Evolutionary conservation across 2,888 invertebrate species (phyloP), one percentile per base, ranked within the genome.

Genomic region (Scelioninae gen. 2): DNA sequence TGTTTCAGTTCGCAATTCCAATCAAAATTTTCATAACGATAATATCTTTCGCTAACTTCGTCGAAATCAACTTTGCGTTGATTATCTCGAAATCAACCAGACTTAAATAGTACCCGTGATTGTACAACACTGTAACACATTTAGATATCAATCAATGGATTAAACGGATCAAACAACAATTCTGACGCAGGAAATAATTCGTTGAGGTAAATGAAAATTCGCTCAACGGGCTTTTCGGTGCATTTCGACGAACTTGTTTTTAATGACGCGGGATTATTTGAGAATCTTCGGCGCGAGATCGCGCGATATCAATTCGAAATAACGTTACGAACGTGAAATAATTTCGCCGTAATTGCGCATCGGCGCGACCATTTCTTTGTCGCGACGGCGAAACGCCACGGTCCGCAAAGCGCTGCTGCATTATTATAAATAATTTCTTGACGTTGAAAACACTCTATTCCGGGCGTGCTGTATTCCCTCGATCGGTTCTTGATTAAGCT

Each of bases 151-250:
- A 73, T 73, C 72, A 73, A 67, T 61, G 72, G 72, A 73, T 73
- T 73, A 73, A 73, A 73, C 67, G 72, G 72, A 67, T 72, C 67
- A 67, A 72, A 73, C 68, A 73, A 73, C 68, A 73, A 73, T 73
- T 73, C 63, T 52, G 52, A 57, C 31, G 58, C 73, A 73, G 73
- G 73, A 73, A 73, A 73, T 68, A 61, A 73, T 73, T 64, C 73
- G 68, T 69, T 73, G 69, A 69, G 68, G 73, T 64, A 69, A 73
- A 73, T 73, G 73, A 69, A 73, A 73, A 73, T 73, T 73, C 63
- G 69, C 57, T 68, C 64, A 69, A 64, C 64, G 28, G 53, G 46
- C 10, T 69, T 69, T 68, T 58, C 53, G 63, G 50, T 73, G 53
- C 53, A 68, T 68, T 73, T 68, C 52, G 41, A 43, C 64, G 48